Conservation (phyloP, 1,140 invertebrate genomes). For the Apis dorsata region DNA sequence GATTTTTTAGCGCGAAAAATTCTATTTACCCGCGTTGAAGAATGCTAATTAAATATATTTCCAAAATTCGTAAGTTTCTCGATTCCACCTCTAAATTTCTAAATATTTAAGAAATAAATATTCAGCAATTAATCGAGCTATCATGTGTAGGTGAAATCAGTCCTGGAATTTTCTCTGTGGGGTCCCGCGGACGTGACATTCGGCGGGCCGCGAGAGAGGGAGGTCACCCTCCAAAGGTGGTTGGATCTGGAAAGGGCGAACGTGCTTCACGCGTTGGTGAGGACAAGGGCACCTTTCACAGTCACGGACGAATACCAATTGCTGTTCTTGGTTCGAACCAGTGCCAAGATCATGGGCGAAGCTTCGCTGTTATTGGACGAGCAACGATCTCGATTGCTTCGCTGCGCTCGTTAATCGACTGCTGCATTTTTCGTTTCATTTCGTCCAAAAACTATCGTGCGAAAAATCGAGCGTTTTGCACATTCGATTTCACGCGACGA, state of each 20-base stretch:
- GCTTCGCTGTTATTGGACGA: slow-evolving; percentile 85
- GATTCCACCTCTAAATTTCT: too few species aligned
- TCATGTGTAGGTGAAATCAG: slow-evolving; percentile 82
- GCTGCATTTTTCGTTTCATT: neutral
- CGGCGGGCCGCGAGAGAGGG: slow-evolving; percentile 84
- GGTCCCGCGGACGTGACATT: slow-evolving; percentile 88
- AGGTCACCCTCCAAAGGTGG: slow-evolving; percentile 88
- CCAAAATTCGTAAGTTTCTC: too few species aligned
- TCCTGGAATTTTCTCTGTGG: slow-evolving; percentile 92
- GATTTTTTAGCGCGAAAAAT: too few species aligned
- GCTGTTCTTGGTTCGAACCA: slow-evolving; percentile 89
- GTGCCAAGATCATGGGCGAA: slow-evolving; percentile 89
- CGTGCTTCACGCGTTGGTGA: slow-evolving; percentile 88
- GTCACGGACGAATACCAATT: slow-evolving; percentile 90
- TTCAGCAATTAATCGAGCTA: too few species aligned
- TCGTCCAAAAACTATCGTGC: too few species aligned
- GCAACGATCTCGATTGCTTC: slow-evolving; percentile 64
- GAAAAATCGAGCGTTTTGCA: neutral
- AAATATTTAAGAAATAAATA: too few species aligned
- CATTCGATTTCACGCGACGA: neutral
- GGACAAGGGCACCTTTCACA: slow-evolving; percentile 86
- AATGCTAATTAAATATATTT: too few species aligned
- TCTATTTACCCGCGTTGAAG: too few species aligned
- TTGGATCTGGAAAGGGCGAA: slow-evolving; percentile 91
- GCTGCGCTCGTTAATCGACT: slow-evolving; percentile 18